Conservation (phyloP, 2,113 vertebrate species). For the Odocoileus hemionus region DNA sequence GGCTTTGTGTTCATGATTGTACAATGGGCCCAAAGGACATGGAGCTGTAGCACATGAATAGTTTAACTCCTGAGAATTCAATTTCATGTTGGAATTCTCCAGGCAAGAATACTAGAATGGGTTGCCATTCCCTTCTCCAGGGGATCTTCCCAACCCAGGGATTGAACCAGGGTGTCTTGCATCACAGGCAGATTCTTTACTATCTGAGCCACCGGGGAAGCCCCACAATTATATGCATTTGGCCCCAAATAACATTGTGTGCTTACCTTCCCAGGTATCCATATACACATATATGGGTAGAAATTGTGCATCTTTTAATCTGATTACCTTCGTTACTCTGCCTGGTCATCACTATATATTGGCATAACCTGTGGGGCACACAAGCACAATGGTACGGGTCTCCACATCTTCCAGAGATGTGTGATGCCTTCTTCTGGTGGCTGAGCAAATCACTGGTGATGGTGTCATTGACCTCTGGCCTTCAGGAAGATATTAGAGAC, state of each 20-base stretch:
- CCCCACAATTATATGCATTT: neutral
- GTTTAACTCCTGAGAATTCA: neutral
- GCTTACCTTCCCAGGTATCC: neutral
- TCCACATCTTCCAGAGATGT: neutral
- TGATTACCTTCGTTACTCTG: neutral
- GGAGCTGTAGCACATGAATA: neutral
- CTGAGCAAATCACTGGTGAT: neutral
- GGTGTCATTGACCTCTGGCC: neutral
- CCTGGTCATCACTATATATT: neutral
- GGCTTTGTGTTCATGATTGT: neutral
- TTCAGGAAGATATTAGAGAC: neutral
- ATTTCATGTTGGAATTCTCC: neutral
- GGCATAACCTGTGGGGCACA: no score
- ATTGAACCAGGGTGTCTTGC: neutral
- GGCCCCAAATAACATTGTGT: neutral
- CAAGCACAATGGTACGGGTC: rapidly evolving
- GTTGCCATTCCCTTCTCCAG: neutral
- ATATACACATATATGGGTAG: neutral
- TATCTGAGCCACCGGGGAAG: neutral
- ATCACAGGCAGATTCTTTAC: neutral
- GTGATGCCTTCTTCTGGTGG: neutral
- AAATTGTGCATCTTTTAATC: neutral
- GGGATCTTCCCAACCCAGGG: neutral
- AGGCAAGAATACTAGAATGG: neutral
- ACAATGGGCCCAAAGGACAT: neutral